These are phyloP conservation scores for Standfussiana lucernea DNA, from an alignment of 2,888 invertebrate species.

Conservation along the genomic window DNA sequence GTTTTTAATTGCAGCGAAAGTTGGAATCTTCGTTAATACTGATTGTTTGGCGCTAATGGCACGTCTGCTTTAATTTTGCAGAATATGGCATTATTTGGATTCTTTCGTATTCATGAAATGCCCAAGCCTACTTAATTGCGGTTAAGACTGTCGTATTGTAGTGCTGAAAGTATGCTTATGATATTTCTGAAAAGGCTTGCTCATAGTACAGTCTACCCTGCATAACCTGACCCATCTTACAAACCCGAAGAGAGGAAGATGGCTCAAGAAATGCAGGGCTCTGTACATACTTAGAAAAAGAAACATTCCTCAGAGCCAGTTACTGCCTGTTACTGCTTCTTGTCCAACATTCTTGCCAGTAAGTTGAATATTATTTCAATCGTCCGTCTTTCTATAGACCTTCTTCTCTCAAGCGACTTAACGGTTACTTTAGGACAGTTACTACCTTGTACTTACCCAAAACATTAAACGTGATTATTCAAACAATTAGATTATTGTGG, in stretches of 20 bases:
- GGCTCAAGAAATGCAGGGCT: not conserved
- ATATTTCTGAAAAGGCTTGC: not conserved
- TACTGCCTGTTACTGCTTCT: not conserved
- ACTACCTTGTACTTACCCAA: not conserved
- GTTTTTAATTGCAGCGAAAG: constrained; percentile 67
- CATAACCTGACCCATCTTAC: not conserved
- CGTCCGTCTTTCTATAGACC: not conserved
- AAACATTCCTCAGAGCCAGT: not conserved
- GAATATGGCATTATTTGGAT: constrained; percentile 26
- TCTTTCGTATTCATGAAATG: constrained; percentile 17
- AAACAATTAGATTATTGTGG: not conserved
- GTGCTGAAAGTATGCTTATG: not conserved
- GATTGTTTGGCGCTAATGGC: constrained; percentile 47
- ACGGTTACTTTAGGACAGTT: constrained; percentile 3
- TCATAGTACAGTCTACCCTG: not conserved
- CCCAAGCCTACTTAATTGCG: not conserved
- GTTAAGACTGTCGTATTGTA: not conserved
- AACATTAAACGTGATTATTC: not conserved
- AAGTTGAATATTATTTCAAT: not conserved
- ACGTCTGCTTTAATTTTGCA: constrained; percentile 32
- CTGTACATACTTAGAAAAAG: not conserved
- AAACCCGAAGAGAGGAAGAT: not conserved
- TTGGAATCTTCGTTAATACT: constrained; percentile 53
- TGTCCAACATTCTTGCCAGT: not conserved
- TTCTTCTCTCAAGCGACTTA: not conserved